These are phyloP conservation scores for Pterocles orientalis DNA, from an alignment of 2,113 vertebrate genomes.

Conservation along the genomic window DNA sequence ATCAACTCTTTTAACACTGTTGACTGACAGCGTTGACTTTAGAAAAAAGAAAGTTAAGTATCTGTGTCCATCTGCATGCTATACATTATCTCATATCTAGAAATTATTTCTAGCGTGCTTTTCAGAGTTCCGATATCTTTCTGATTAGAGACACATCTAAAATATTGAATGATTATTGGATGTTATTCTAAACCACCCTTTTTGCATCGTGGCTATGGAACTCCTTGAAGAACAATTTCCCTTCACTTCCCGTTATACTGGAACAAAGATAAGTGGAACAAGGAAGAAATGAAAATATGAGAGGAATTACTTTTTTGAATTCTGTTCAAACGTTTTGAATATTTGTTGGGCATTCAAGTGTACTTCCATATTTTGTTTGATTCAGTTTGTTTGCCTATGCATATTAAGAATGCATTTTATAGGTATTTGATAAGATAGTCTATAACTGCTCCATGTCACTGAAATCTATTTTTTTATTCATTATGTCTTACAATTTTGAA, in stretches of 20 bases:
- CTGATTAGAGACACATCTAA: neutral
- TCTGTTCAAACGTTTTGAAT: neutral
- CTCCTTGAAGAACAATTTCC: neutral
- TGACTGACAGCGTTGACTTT: neutral
- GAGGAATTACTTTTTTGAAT: neutral
- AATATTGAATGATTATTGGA: neutral
- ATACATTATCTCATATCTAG: fast-evolving
- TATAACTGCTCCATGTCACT: neutral
- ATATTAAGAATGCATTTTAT: neutral
- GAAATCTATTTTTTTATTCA: neutral
- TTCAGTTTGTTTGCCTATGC: neutral
- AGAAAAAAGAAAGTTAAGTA: neutral
- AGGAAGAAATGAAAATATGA: neutral
- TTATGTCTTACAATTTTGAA: neutral
- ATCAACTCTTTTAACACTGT: neutral
- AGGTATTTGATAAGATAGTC: neutral
- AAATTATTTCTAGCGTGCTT: neutral
- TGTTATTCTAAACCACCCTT: neutral
- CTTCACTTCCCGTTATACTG: neutral
- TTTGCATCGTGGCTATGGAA: neutral
- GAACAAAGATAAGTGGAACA: neutral
- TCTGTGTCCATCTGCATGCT: neutral
- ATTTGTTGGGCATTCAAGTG: neutral
- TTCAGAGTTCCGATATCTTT: neutral
- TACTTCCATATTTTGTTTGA: neutral